These are phyloP conservation scores for Tenthredo mesomela DNA, from an alignment of 2,888 invertebrate species.

Conservation along the genomic window DNA sequence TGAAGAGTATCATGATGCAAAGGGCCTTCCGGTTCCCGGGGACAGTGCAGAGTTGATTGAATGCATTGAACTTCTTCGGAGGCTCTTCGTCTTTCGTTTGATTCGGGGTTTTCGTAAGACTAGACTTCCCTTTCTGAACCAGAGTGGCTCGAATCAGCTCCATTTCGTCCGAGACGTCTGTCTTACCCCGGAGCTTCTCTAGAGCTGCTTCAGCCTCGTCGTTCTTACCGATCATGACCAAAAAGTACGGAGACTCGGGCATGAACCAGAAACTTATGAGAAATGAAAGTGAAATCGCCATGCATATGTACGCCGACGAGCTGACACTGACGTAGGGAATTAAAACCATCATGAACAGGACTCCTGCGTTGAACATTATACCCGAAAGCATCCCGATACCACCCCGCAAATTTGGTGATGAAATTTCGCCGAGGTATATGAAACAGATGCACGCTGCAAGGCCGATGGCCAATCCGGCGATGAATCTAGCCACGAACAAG, in stretches of 20 bases:
- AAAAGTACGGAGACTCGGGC: conserved; percentile 79
- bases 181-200: conserved; percentile 76
- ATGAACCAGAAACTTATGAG: conserved; percentile 74
- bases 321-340: conserved; percentile 60
- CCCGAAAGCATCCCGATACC: conserved; percentile 82
- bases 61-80: conserved; percentile 51
- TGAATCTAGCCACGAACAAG: conserved; percentile 63
- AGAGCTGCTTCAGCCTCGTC: conserved; percentile 77
- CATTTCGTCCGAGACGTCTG: conserved; percentile 80
- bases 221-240: conserved; percentile 67
- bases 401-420: conserved; percentile 77
- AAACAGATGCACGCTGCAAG: conserved; percentile 60
- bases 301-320: conserved; percentile 61
- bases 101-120: conserved; percentile 7
- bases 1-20: conserved; percentile 74
- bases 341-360: conserved; percentile 66
- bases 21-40: conserved; percentile 74
- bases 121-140: background rate
- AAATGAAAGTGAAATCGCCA: conserved; percentile 72
- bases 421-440: conserved; percentile 68
- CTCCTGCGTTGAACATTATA: conserved; percentile 78
- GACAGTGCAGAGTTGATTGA: conserved; percentile 64
- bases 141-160: conserved; percentile 58
- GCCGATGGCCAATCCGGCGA: conserved; percentile 63
- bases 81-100: conserved; percentile 46